Conservation (phyloP, 2,113 vertebrate species). For the Leptobrachium leishanense region DNA sequence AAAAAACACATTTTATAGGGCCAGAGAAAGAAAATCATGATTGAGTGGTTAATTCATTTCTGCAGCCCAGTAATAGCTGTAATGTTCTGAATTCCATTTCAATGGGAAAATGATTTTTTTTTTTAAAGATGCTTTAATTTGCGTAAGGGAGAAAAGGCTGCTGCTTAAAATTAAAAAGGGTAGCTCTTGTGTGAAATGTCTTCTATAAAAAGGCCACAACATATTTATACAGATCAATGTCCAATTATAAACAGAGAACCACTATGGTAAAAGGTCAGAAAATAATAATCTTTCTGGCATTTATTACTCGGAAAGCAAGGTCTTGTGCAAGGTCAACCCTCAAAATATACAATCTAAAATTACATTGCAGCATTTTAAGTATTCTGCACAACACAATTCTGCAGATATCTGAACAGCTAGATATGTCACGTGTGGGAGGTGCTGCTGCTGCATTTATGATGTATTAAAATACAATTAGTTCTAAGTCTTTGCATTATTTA, state of each 20-base stretch:
- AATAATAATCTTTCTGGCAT: conserved; percentile 54
- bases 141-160: conserved; percentile 2
- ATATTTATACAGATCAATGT: conserved; percentile 60
- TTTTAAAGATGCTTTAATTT: conserved; percentile 10
- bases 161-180: conserved; percentile 37
- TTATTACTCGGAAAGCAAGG: conserved; percentile 61
- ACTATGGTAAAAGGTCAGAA: conserved; percentile 53
- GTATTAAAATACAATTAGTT: conserved; percentile 53
- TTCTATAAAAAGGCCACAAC: conserved; percentile 28
- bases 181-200: conserved; percentile 24
- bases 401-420: conserved; percentile 50
- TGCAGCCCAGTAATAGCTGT: conserved; percentile 31
- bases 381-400: conserved; percentile 46
- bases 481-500: neutral
- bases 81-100: conserved; percentile 29
- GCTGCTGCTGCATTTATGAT: conserved; percentile 56
- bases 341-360: conserved; percentile 63
- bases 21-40: conserved; percentile 24
- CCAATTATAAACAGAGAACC: conserved; percentile 60
- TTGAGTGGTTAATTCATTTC: conserved; percentile 38
- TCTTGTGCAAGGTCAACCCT: conserved; percentile 63
- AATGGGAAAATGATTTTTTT: neutral
- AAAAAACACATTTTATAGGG: neutral
- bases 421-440: conserved; percentile 40
- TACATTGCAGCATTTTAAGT: conserved; percentile 54